A percentile compares a stretch with the other conserved stretches of the same genome.
These are phyloP conservation scores for Microctonus brassicae DNA, from an alignment of 2,888 invertebrate genomes.

Conservation along the genomic window DNA sequence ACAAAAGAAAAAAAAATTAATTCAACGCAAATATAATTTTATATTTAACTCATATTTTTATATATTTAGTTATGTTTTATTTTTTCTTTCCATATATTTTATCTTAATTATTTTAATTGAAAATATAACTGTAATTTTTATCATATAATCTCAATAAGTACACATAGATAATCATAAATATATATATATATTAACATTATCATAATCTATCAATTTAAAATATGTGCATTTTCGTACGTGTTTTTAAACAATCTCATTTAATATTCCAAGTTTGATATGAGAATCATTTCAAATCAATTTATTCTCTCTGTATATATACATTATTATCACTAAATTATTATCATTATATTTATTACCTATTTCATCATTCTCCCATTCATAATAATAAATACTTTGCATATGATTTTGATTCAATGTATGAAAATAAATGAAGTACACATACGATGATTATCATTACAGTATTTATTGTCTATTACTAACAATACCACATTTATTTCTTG, in stretches of 20 bases:
- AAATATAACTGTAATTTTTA: too few species aligned
- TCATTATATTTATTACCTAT: too few species aligned
- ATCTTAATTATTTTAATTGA: too few species aligned
- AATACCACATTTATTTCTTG: constrained; percentile 32
- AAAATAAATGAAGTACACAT: neutral
- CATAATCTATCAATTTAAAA: neutral
- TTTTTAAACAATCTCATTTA: neutral
- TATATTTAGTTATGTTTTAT: too few species aligned
- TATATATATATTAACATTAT: neutral
- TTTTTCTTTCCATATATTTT: too few species aligned
- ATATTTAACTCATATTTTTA: too few species aligned
- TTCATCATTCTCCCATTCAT: too few species aligned
- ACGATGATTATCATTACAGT: neutral
- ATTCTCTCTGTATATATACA: neutral
- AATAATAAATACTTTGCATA: too few species aligned
- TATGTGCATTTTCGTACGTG: too few species aligned
- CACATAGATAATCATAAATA: neutral
- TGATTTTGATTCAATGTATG: neutral
- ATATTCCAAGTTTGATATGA: constrained; percentile 4
- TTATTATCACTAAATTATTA: too few species aligned
- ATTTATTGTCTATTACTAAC: constrained; percentile 31
- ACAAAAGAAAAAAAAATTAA: neutral
- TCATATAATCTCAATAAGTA: too few species aligned
- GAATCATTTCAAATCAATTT: neutral
- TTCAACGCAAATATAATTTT: too few species aligned